A percentile compares a stretch with the other conserved stretches of the same genome.
These are phyloP conservation scores for Allophyes oxyacanthae DNA, from an alignment of 2,888 invertebrate genomes.

Conservation along the genomic window DNA sequence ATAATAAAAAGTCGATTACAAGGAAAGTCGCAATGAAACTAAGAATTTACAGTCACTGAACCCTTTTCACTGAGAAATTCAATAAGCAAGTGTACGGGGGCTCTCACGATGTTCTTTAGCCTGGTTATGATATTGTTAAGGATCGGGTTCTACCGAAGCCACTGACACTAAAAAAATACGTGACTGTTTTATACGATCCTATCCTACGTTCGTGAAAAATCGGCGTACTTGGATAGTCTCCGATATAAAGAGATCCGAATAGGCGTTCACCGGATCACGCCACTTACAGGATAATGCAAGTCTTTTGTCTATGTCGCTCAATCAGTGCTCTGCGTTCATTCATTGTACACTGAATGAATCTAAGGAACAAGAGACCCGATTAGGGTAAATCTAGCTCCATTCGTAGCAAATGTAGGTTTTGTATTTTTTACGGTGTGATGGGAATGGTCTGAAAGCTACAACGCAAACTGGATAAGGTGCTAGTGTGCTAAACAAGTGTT, in stretches of 20 bases:
- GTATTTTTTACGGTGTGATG: slow-evolving; percentile 52
- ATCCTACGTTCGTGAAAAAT: slow-evolving; percentile 69
- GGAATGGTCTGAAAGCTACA: slow-evolving; percentile 44
- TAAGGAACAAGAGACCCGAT: slow-evolving; percentile 61
- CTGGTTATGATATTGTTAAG: slow-evolving; percentile 79
- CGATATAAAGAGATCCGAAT: slow-evolving; percentile 74
- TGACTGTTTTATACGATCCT: slow-evolving; percentile 77
- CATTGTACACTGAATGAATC: slow-evolving; percentile 64
- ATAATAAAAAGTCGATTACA: slow-evolving; percentile 54
- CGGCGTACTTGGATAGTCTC: slow-evolving; percentile 66
- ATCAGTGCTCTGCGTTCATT: slow-evolving; percentile 68
- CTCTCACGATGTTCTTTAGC: slow-evolving; percentile 58
- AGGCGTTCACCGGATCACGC: slow-evolving; percentile 70
- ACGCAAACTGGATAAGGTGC: slow-evolving; percentile 47
- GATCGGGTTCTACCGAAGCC: slow-evolving; percentile 66
- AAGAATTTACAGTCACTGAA: slow-evolving; percentile 66
- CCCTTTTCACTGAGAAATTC: slow-evolving; percentile 72
- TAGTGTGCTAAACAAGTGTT: slow-evolving; percentile 21
- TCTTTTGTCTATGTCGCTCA: slow-evolving; percentile 76
- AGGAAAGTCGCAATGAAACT: slow-evolving; percentile 57
- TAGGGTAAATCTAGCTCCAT: slow-evolving; percentile 57
- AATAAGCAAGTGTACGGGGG: slow-evolving; percentile 67
- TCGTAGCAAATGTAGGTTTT: slow-evolving; percentile 53
- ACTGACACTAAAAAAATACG: slow-evolving; percentile 79
- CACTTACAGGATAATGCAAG: slow-evolving; percentile 75